Evolutionary conservation across 2,888 invertebrate genomes (phyloP), one percentile per base, ranked within the genome.

Genomic region (Pheosia tremula): DNA sequence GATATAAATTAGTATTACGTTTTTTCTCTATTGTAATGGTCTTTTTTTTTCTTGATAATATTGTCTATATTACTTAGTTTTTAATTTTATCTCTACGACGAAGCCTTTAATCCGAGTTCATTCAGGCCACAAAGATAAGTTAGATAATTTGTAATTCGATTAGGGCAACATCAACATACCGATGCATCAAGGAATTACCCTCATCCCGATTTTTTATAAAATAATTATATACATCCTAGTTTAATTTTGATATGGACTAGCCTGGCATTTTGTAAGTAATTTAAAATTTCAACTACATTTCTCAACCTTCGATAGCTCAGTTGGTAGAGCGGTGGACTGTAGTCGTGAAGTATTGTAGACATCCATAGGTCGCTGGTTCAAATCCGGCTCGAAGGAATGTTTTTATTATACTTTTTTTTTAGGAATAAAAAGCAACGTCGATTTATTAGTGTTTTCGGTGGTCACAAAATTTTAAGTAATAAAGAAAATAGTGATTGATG

Each of bases 321-420:
- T 94, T 94, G 94, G 94, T 94, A 94, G 94, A 94, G 94, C 94
- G 94, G 94, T 94, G 94, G 94, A 94, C 94, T 94, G 94, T 94
- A 94, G 93, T 61, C 81, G 85, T 55, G 56, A 45, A 60, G 6
- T n/a, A 4, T 7, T 61, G 76, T 74, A 74, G 91, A 38, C 10
- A 94, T 94, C 93, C 94, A 94, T 94, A 94, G 94, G 94, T 94
- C 94, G 92, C 94, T 94, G 94, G 94, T 94, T 94, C 94, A 94
- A 94, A 94, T 94, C 94, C 94, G 93, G 94, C 92, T 94, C 94
- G 94, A 94, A 94, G 93, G 94, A 94, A 53, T 68, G 49, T 13
- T 71, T 78, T 80, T 68, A 38, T 10, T 43, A 49, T 66, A 73
- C 70, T 66, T 63, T 62, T 63, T 65, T 50, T 62, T 58, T 36